Base-by-base conservation (phyloP, 2,888 invertebrate genomes). In the Dolomedes plantarius region DNA sequence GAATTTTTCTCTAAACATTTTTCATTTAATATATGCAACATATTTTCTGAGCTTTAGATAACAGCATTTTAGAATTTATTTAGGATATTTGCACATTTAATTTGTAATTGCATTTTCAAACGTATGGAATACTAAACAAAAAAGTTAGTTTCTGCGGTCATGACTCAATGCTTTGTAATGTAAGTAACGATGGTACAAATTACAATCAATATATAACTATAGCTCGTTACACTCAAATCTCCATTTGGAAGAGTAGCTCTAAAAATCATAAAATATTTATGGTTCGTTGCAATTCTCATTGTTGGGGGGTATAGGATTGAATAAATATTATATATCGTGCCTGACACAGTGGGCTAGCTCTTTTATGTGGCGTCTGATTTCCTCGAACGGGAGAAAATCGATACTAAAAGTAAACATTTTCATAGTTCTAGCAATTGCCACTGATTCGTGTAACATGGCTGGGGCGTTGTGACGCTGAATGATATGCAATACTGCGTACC, bases 391-490 rank as follows among this genome's bases (percentile, higher is more conserved):
- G 9, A 46, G 36, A 46, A 46, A 46, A 46, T 46, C 41, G 41
- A 46, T 46, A 46, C 41, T 13, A 46, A 46, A 46, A 46, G 41
- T 46, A 46, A 46, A 46, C 41, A 46, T 46, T 46, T 46, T 46
- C 16, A 6, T 46, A 46, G 9, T 46, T 46, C 41, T 46, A 13
- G 16, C 16, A 16, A 41, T 46, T 46, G 41, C 16, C 16, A 46
- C 41, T 46, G 41, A 46, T 13, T 46, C 41, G 41, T 46, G 41
- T 46, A 9, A 11, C 13, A 16, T n/a, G 9, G 9, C 13, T 36
- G 9, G 36, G 36, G 36, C 36, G 41, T 46, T 16, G 41, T 46
- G 46, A 46, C 16, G 41, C 16, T 46, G 16, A 13, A 9, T 46
- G 41, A 46, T 2, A 9, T 46, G 41, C 16, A 46, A 46, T 13